Evolutionary conservation across 2,888 invertebrate genomes (phyloP).

Genomic region (Cantharis rustica): DNA sequence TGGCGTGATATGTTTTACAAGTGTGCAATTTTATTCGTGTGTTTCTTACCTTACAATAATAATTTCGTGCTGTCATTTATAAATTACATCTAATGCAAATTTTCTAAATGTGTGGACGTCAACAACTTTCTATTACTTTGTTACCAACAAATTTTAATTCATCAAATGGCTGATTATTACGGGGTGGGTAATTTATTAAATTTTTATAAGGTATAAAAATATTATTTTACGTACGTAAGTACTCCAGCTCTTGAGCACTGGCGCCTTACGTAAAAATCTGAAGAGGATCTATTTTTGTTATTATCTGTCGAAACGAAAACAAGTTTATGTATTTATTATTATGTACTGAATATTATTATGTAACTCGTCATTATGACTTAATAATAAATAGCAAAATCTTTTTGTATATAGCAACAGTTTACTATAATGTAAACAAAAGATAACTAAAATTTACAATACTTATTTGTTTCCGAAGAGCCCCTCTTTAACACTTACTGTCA

Average conservation of each 20-base stretch:
- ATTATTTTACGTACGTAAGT: not conserved
- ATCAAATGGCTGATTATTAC: slow-evolving; percentile 34
- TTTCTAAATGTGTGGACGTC: not conserved
- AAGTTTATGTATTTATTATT: not conserved
- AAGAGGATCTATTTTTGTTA: not conserved
- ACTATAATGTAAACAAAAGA: not conserved
- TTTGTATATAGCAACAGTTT: no score
- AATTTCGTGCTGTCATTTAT: not conserved
- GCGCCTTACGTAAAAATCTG: not conserved
- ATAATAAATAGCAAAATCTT: not conserved
- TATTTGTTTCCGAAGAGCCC: no score
- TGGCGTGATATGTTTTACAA: not conserved
- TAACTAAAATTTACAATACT: no score
- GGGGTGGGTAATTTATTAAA: slow-evolving; percentile 23
- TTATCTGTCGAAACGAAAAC: not conserved
- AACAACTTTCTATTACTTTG: not conserved
- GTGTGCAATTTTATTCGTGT: not conserved
- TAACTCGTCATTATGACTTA: not conserved
- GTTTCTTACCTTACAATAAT: not conserved
- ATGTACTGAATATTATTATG: not conserved
- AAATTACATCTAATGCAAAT: not conserved
- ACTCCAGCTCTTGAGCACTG: not conserved
- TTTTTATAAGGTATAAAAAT: not conserved
- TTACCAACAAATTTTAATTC: not conserved
- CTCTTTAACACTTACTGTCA: no score